These are phyloP conservation scores for Spinus pinus DNA, from an alignment of 2,797 vertebrate species.

Conservation along the genomic window DNA sequence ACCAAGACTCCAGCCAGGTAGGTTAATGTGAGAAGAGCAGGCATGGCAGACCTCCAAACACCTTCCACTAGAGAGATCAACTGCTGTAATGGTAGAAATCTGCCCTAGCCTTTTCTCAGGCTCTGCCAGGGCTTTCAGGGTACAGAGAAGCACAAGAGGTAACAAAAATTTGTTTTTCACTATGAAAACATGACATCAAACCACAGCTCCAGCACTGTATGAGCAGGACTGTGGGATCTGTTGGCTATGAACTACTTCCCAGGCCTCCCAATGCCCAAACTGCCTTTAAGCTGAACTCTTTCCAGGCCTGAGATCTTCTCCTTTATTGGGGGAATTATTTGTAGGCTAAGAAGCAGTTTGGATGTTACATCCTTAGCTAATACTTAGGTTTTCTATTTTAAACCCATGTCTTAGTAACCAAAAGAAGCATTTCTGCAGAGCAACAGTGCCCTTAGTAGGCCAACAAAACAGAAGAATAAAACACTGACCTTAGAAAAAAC, in stretches of 20 bases:
- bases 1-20: neutral
- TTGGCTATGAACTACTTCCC: fast-evolving
- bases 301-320: neutral
- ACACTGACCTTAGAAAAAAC: neutral
- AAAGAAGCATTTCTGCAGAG: neutral
- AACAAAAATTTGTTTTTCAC: neutral
- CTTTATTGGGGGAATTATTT: neutral
- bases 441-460: neutral
- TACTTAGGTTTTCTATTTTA: neutral
- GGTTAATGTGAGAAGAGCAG: neutral
- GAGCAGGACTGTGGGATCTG: neutral
- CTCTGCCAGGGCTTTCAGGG: neutral
- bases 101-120: neutral
- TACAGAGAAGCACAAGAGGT: neutral
- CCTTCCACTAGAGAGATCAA: neutral
- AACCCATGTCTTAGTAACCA: neutral
- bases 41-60: neutral
- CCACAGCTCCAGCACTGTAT: fast-evolving
- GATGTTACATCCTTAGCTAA: fast-evolving
- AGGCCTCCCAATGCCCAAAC: neutral
- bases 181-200: neutral
- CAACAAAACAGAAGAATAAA: neutral
- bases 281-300: neutral
- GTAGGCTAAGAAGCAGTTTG: neutral
- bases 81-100: neutral